phyloP scores from a whole-genome alignment of 1,140 invertebrate species.

The Pogonomyrmex californicus region DNA sequence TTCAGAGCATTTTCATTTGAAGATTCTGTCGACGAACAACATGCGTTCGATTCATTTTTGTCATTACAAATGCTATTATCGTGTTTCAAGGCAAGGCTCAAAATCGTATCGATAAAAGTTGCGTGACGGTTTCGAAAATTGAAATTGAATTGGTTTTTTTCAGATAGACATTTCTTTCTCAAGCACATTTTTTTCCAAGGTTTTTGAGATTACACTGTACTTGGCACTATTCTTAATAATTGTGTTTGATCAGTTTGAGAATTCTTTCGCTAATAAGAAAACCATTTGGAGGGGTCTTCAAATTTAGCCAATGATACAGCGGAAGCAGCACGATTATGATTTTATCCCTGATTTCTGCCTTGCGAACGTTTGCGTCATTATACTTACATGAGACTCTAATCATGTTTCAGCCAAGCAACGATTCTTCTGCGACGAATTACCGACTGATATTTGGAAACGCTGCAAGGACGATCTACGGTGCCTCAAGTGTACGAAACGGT shows the following conservation, averaged over 20 bases:
- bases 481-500: constrained; percentile 79
- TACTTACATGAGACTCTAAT: constrained; percentile 56
- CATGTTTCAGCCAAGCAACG: constrained; percentile 68
- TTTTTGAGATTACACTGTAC: background rate
- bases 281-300: background rate
- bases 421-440: constrained; percentile 79
- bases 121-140: background rate
- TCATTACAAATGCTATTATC: background rate
- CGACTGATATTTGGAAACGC: constrained; percentile 75
- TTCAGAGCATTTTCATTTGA: background rate
- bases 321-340: background rate
- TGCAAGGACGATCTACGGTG: constrained; percentile 80
- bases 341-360: background rate
- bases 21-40: background rate
- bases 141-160: background rate
- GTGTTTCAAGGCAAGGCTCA: background rate
- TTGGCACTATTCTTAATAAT: background rate
- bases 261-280: background rate
- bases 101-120: background rate
- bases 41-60: background rate
- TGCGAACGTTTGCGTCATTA: background rate
- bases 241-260: background rate
- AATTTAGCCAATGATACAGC: constrained; percentile 17
- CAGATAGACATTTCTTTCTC: background rate
- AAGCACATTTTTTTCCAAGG: background rate